Percentiles rank a stretch among this genome's conserved stretches.
These are phyloP conservation scores for Emydura subglobosa DNA, from an alignment of 2,113 vertebrate genomes.

Conservation along the genomic window DNA sequence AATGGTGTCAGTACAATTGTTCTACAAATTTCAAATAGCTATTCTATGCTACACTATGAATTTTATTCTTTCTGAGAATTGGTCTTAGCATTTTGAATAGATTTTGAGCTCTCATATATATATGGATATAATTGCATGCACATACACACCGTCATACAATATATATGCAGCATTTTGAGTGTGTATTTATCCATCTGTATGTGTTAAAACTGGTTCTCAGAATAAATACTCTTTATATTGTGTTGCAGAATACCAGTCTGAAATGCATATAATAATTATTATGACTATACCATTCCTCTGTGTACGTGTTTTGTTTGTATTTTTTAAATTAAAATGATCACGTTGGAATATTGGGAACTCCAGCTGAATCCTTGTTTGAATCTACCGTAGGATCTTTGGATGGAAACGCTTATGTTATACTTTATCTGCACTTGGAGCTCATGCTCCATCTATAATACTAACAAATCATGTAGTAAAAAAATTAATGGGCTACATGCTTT, in stretches of 20 bases:
- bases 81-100: background rate
- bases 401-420: background rate
- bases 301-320: background rate
- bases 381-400: background rate
- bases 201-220: background rate
- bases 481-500: constrained; percentile 53
- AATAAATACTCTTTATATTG: background rate
- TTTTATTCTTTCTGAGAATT: background rate
- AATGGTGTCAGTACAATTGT: background rate
- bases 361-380: background rate
- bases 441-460: constrained; percentile 37
- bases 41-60: background rate
- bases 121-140: background rate
- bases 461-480: constrained; percentile 43
- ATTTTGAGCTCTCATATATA: background rate
- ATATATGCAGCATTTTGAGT: background rate
- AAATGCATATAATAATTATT: background rate
- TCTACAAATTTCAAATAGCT: background rate
- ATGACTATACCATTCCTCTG: background rate
- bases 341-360: background rate
- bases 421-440: constrained; percentile 24
- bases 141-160: background rate
- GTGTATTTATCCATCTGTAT: background rate
- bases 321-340: background rate
- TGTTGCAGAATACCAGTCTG: background rate